These are phyloP conservation scores for Rhea pennata DNA, from an alignment of 2,113 vertebrate genomes.

Conservation along the genomic window DNA sequence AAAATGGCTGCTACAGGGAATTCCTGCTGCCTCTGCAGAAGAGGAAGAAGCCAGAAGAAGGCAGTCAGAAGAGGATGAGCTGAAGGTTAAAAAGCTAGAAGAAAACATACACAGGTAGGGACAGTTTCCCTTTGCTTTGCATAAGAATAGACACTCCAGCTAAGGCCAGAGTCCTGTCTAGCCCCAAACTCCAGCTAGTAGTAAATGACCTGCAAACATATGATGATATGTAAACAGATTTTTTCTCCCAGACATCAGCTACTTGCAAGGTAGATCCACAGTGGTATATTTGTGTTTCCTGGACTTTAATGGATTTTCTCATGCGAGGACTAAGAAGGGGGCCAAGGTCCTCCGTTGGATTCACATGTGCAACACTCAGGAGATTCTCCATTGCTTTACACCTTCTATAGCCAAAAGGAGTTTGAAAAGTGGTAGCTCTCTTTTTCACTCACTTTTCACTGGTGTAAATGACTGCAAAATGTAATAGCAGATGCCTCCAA, in stretches of 20 bases:
- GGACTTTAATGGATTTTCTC: background rate
- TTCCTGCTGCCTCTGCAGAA: conserved; percentile 82
- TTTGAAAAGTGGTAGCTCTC: background rate
- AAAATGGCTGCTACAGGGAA: conserved; percentile 96
- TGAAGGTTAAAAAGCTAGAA: conserved; percentile 89
- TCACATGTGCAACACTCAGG: fast-evolving
- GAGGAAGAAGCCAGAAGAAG: conserved; percentile 86
- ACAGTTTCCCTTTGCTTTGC: background rate
- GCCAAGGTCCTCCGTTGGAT: background rate
- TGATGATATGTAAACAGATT: background rate
- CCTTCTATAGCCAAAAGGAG: background rate
- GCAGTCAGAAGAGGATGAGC: conserved; percentile 92
- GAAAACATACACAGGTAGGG: conserved; percentile 89
- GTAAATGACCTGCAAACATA: background rate
- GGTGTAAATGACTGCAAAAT: background rate
- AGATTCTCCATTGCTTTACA: conserved; percentile 60
- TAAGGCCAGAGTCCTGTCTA: background rate
- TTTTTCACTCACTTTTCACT: background rate
- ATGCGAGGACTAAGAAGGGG: background rate
- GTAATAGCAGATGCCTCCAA: background rate
- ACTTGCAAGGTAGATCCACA: background rate
- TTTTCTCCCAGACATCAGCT: background rate
- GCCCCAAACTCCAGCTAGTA: background rate
- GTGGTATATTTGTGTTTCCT: background rate
- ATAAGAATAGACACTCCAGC: background rate